These are phyloP conservation scores for Lasioglossum albipes DNA, from an alignment of 1,140 invertebrate genomes.

Conservation along the genomic window DNA sequence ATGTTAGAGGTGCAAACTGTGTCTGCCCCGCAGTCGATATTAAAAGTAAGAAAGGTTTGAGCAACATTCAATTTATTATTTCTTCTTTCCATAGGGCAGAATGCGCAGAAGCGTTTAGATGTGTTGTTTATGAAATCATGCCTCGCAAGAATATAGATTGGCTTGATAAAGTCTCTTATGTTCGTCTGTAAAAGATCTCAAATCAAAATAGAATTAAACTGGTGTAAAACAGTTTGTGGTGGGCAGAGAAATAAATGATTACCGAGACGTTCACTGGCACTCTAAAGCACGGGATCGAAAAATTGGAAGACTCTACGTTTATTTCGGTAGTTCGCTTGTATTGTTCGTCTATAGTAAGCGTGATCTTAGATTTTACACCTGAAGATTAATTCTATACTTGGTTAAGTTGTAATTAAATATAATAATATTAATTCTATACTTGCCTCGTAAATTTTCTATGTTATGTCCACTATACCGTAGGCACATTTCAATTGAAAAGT, in stretches of 20 bases:
- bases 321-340: conserved; percentile 54
- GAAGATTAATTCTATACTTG: not conserved
- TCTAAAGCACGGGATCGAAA: conserved; percentile 4
- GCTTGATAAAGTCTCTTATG: conserved; percentile 59
- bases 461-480: conserved; percentile 54
- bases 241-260: not conserved
- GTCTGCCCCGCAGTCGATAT: conserved; percentile 74
- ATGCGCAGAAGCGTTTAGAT: conserved; percentile 44
- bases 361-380: conserved; percentile 42
- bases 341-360: conserved; percentile 52
- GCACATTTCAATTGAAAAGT: conserved; percentile 69
- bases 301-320: not conserved
- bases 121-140: conserved; percentile 45
- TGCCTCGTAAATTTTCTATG: conserved; percentile 45
- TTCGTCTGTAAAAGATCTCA: conserved; percentile 44
- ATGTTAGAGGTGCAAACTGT: conserved; percentile 76
- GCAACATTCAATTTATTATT: conserved; percentile 23
- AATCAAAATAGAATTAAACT: conserved; percentile 11
- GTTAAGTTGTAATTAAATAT: not conserved
- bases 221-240: not conserved
- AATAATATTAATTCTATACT: not conserved
- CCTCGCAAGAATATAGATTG: conserved; percentile 63
- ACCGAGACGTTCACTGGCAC: conserved; percentile 42
- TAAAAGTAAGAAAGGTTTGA: conserved; percentile 70
- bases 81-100: conserved; percentile 59